Percentiles rank a stretch among this genome's conserved stretches.
Evolutionary conservation across 1,140 invertebrate genomes (phyloP).

Genomic region (Rhynchophorus ferrugineus): DNA sequence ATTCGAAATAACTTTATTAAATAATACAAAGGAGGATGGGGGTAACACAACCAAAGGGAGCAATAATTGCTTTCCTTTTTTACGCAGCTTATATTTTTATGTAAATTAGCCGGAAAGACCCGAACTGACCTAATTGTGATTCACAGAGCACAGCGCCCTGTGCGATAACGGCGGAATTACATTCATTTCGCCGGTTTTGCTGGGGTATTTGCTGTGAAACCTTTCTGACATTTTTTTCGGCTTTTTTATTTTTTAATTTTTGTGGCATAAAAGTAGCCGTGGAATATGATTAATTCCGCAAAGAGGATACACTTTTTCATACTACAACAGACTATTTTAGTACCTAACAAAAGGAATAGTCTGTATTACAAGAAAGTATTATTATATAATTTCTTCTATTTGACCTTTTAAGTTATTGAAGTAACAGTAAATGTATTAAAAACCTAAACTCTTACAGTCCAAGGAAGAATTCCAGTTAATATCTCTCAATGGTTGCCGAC

Average conservation of each 20-base stretch:
- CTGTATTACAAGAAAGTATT: too few relatives aligned
- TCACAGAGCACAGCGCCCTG: conserved; percentile 8
- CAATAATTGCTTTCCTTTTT: neutral
- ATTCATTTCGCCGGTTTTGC: conserved; percentile 14
- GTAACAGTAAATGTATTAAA: too few relatives aligned
- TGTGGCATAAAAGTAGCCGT: neutral
- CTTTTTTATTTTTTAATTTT: conserved; percentile 7
- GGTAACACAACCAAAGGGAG: neutral
- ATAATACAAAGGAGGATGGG: neutral
- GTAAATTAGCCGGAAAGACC: conserved; percentile 8
- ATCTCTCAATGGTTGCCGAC: too few relatives aligned
- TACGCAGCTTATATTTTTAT: conserved; percentile 6
- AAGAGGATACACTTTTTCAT: too few relatives aligned
- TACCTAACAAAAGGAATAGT: too few relatives aligned
- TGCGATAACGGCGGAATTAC: conserved; percentile 15
- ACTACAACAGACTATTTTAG: too few relatives aligned
- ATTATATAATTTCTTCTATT: too few relatives aligned
- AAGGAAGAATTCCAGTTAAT: too few relatives aligned
- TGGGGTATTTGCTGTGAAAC: conserved; percentile 8
- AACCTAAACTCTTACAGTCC: too few relatives aligned
- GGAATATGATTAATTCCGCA: too few relatives aligned
- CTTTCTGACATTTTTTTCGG: conserved; percentile 6
- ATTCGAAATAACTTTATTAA: neutral
- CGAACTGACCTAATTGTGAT: conserved; percentile 14
- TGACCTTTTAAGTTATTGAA: too few relatives aligned